phyloP scores from a whole-genome alignment of 1,140 invertebrate genomes.

The Eubasilissa regina region DNA sequence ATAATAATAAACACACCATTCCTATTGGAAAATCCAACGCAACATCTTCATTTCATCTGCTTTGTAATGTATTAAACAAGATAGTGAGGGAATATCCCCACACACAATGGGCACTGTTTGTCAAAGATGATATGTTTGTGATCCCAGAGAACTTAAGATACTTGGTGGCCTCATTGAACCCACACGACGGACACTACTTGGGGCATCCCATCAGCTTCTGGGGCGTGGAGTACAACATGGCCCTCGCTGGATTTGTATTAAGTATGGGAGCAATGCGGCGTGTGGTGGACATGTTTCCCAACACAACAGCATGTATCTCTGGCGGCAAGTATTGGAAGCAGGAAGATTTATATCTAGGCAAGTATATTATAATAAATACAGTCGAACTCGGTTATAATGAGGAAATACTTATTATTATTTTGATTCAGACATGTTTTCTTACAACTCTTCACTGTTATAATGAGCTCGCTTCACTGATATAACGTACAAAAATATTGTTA shows the following conservation, averaged over 20 bases:
- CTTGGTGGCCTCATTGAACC: conserved; percentile 66
- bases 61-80: conserved; percentile 67
- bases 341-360: conserved; percentile 74
- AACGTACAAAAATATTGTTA: too few species aligned
- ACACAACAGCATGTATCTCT: conserved; percentile 64
- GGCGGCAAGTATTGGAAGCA: conserved; percentile 74
- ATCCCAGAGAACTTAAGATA: conserved; percentile 71
- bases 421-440: too few species aligned
- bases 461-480: too few species aligned
- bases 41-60: conserved; percentile 69
- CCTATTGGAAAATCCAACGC: conserved; percentile 31
- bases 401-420: too few species aligned
- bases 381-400: too few species aligned
- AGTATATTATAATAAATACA: neutral
- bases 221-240: conserved; percentile 71
- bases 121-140: conserved; percentile 71
- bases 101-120: conserved; percentile 70
- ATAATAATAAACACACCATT: conserved; percentile 21
- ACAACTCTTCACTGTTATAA: too few species aligned
- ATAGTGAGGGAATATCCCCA: conserved; percentile 60
- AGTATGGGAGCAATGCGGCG: conserved; percentile 66
- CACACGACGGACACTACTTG: conserved; percentile 68
- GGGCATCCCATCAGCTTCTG: conserved; percentile 71
- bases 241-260: conserved; percentile 72
- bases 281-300: conserved; percentile 66